phyloP scores from a whole-genome alignment of 2,888 invertebrate genomes.

The Athalia rosae region DNA sequence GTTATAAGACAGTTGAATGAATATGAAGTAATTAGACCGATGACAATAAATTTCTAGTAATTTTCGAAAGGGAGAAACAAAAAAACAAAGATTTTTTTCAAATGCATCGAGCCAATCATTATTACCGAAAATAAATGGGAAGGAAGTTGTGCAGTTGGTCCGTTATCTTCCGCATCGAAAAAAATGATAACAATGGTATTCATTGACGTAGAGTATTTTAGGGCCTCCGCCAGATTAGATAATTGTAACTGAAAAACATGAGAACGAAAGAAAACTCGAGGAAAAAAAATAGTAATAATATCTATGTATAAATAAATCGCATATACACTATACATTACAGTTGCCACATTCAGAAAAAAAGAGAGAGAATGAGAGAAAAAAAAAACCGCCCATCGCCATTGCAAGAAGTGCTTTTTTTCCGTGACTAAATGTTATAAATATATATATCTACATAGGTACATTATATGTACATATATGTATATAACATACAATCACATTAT shows the following conservation, averaged over 20 bases:
- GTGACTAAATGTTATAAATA: background rate
- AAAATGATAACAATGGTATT: slow-evolving; percentile 65
- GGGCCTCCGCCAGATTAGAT: slow-evolving; percentile 67
- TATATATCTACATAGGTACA: background rate
- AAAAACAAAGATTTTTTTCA: background rate
- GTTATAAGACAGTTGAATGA: background rate
- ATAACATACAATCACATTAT: background rate
- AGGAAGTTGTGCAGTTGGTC: slow-evolving; percentile 52
- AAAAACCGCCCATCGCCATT: slow-evolving; percentile 65
- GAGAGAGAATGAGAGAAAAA: slow-evolving; percentile 42
- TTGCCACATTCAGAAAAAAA: slow-evolving; percentile 59
- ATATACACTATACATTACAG: slow-evolving; percentile 63
- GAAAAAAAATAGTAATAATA: slow-evolving; percentile 59
- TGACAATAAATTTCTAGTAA: background rate
- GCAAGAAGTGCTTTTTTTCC: slow-evolving; percentile 61
- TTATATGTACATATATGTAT: slow-evolving; percentile 7
- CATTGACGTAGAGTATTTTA: slow-evolving; percentile 61
- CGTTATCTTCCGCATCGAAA: slow-evolving; percentile 59
- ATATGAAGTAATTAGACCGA: no score
- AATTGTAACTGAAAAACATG: slow-evolving; percentile 51
- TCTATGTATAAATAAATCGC: slow-evolving; percentile 43
- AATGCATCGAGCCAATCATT: background rate
- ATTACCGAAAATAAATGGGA: background rate
- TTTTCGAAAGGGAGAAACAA: background rate
- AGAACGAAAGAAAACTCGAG: background rate